Base-by-base conservation (phyloP, 2,797 vertebrate species). In the Enteromius trimaculatus region DNA sequence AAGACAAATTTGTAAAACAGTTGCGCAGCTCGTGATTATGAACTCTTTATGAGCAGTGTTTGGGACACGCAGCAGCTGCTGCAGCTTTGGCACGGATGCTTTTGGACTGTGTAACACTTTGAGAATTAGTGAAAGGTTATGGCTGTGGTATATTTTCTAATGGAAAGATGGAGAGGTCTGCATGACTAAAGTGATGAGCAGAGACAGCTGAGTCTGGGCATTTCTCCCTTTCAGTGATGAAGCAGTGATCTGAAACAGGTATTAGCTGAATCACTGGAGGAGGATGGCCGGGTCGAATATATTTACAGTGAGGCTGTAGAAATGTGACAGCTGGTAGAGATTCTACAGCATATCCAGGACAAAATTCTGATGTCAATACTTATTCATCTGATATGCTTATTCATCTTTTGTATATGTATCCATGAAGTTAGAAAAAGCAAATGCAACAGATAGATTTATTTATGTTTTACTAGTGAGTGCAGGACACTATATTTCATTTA, bases 21-120 rank as follows among this genome's bases (percentile, higher is more conserved):
- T 84, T 84, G 55, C n/a, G 14, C 39, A 74, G 29, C 53, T 58
- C 39, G 21, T 76, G 66, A 58, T 77, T 78, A 65, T 60, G 60
- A 55, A 68, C 19, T 79, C 31, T 53, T 31, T 62, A 29, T 44
- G 53, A 53, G 19, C 21, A 2, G 75, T 42, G 53, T 60, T 77
- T 53, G 44, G 17, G 58, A 49, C 75, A 58, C 53, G 10, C 19
- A 65, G 42, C 82, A 86, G 87, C 79, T 68, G 85, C 66, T 29
- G 23, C 60, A 2, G 47, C 47, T 81, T 66, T 74, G 72, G 77
- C 62, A 58, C 8, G 47, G 80, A 82, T 82, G 70, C n/a, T 82
- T 82, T 82, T 16, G 58, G 60, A 65, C 70, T 76, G 31, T 76
- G 71, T 79, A 71, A 68, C 29, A 39, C 37, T 71, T 72, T 72